phyloP scores from a whole-genome alignment of 2,888 invertebrate genomes.

The Onthophagus sagittarius region DNA sequence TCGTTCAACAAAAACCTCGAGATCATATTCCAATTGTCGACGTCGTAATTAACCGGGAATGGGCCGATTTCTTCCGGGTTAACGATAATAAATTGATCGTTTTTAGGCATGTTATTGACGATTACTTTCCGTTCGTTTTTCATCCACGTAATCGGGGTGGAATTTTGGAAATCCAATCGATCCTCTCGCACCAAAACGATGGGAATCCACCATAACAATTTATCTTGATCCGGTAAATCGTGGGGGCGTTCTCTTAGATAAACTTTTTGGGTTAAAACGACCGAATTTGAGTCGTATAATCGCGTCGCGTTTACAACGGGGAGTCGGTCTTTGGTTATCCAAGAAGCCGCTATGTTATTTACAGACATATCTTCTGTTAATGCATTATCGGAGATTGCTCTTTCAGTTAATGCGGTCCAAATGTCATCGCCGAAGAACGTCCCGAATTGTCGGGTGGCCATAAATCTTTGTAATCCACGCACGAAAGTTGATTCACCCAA shows the following conservation, averaged over 20 bases:
- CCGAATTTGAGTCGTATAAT: conserved; percentile 61
- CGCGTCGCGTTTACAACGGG: conserved; percentile 70
- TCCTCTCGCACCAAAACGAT: conserved; percentile 60
- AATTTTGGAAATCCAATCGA: conserved; percentile 56
- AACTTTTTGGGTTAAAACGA: conserved; percentile 53
- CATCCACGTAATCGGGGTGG: conserved; percentile 62
- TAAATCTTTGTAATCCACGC: conserved; percentile 66
- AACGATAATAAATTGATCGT: conserved; percentile 67
- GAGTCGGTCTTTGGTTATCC: conserved; percentile 77
- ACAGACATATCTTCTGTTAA: conserved; percentile 57
- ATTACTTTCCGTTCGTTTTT: conserved; percentile 53
- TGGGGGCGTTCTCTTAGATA: conserved; percentile 71
- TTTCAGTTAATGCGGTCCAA: conserved; percentile 69
- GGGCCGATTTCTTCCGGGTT: conserved; percentile 84
- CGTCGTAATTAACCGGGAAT: conserved; percentile 80
- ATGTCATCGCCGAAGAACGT: conserved; percentile 78
- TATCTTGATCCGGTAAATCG: conserved; percentile 66
- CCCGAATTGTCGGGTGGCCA: conserved; percentile 65
- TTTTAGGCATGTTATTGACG: conserved; percentile 51
- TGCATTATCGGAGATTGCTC: conserved; percentile 59
- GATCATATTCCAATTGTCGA: conserved; percentile 71
- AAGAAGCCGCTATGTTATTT: conserved; percentile 71
- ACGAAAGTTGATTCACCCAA: conserved; percentile 74
- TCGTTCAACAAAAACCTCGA: conserved; percentile 60
- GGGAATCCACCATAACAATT: conserved; percentile 73